Conservation (phyloP, 2,113 vertebrate species). For the Brevimyrus niger region DNA sequence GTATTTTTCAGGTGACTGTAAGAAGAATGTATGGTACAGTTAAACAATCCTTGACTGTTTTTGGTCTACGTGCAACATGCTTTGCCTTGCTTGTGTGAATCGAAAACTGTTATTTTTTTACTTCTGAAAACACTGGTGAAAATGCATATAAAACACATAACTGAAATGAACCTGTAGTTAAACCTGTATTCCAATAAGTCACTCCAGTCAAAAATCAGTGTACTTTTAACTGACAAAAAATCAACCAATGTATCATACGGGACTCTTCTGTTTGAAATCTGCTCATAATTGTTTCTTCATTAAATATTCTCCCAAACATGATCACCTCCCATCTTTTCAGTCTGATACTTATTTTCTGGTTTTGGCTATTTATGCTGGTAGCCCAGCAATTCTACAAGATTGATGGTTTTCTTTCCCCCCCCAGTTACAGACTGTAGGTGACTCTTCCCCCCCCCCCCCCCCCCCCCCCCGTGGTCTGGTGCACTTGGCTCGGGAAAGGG, state of each 20-base stretch:
- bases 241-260: not conserved
- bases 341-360: not conserved
- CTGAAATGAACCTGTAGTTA: not conserved
- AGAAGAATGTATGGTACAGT: slow-evolving; percentile 9
- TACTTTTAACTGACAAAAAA: not conserved
- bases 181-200: not conserved
- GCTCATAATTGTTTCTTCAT: not conserved
- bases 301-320: not conserved
- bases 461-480: not conserved
- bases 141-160: not conserved
- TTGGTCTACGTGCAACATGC: not conserved
- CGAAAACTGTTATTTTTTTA: not conserved
- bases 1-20: not conserved
- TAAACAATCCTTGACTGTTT: slow-evolving; percentile 15
- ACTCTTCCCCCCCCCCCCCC: not conserved
- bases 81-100: not conserved
- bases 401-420: not conserved
- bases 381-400: not conserved
- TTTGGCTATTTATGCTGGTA: not conserved
- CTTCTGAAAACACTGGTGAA: not conserved
- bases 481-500: too few relatives aligned
- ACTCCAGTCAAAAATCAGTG: not conserved
- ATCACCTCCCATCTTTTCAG: not conserved
- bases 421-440: not conserved
- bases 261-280: not conserved